These are phyloP conservation scores for Plagodis pulveraria DNA, from an alignment of 2,888 invertebrate genomes.

Conservation along the genomic window DNA sequence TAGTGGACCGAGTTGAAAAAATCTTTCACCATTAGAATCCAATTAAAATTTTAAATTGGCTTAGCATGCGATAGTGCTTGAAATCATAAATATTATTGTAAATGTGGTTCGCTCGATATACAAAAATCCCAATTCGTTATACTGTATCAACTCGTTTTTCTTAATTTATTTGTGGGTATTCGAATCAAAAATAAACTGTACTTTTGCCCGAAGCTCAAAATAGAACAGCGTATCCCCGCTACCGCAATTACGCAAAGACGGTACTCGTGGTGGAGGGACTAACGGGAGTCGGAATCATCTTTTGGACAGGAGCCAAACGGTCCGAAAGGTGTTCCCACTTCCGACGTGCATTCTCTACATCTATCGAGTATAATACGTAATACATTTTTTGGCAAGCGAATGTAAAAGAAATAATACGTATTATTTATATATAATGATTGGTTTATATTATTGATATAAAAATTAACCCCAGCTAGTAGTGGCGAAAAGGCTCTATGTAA, in stretches of 20 bases:
- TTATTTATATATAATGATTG: too few species aligned
- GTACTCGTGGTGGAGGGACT: constrained; percentile 44
- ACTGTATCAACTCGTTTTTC: too few species aligned
- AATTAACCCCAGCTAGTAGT: too few species aligned
- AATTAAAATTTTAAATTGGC: too few species aligned
- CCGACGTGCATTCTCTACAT: constrained; percentile 70
- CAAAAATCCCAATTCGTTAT: too few species aligned
- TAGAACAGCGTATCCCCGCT: constrained; percentile 26
- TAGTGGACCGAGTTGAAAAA: too few species aligned
- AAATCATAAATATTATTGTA: background rate
- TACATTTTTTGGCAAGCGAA: constrained; percentile 25
- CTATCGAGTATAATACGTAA: constrained; percentile 23
- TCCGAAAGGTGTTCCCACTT: constrained; percentile 66
- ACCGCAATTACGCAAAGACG: constrained; percentile 50
- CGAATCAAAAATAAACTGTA: constrained; percentile 12
- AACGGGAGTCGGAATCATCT: constrained; percentile 46
- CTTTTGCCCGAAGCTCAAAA: constrained; percentile 18
- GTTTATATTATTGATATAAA: too few species aligned
- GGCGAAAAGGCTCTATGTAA: too few species aligned
- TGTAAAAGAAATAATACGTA: constrained; percentile 21
- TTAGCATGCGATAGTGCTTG: background rate
- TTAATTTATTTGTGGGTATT: constrained; percentile 7
- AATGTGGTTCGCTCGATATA: too few species aligned
- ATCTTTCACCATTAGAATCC: too few species aligned
- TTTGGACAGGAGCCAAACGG: constrained; percentile 64